Base-by-base conservation (phyloP, 1,140 invertebrate genomes). In the Bombus soroeensis region DNA sequence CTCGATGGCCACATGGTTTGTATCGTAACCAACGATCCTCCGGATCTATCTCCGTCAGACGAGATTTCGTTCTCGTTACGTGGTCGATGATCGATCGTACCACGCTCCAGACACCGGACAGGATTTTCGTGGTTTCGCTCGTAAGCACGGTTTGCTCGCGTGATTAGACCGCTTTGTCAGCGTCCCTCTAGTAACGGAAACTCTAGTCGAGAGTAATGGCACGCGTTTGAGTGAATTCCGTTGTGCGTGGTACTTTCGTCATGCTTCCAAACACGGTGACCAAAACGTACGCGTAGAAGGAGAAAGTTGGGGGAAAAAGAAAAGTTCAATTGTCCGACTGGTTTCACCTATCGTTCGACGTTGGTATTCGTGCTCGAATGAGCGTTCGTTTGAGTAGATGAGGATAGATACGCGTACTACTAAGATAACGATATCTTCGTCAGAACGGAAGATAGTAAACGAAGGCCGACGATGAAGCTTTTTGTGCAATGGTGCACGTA, bases 291-390 rank as follows among this genome's bases (percentile, higher is more conserved):
- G 41, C 78, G 25, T 47, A 10, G 8, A 43, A 66, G 53, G 76
- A 85, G 83, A 85, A 80, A 80, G 77, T 80, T 47, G 25, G 64
- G 68, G 64, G 32, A 53, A 64, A 80, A 72, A 66, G 72, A 80
- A 62, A 72, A 72, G 76, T 79, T 79, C 76, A 64, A 85, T 85
- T 85, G 76, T 85, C 76, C 76, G 68, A 80, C 76, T 80, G 83
- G 83, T 85, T 85, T 72, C 37, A 64, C 39, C 75, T 84, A 84
- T 72, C 82, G 83, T 79, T 62, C 59, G 47, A 59, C 68, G 53
- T 72, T 57, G 68, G 77, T 72, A 79, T 79, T 62, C 53, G n/a
- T 72, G 75, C 25, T 47, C 15, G 53, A 79, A 78, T 34, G 75
- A 79, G 78, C 57, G 53, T 41, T 22, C 10, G 34, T 1, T n/a